These are phyloP conservation scores for Agrochola litura DNA, from an alignment of 2,888 invertebrate species.

Conservation along the genomic window DNA sequence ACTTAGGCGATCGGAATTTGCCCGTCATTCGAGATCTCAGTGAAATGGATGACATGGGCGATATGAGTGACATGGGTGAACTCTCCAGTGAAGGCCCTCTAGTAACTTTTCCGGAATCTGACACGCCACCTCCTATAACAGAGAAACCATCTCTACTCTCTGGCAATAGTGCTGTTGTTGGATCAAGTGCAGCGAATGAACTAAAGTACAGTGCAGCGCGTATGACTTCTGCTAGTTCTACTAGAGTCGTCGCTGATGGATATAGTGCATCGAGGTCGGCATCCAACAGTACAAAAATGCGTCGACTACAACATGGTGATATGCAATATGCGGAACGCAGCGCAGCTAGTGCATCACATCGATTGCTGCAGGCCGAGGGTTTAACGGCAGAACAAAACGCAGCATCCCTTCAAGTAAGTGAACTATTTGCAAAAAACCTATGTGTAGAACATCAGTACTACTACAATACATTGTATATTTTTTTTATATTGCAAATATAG, in stretches of 20 bases:
- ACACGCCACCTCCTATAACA: slow-evolving; percentile 92
- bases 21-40: slow-evolving; percentile 87
- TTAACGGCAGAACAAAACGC: slow-evolving; percentile 96
- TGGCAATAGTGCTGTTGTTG: slow-evolving; percentile 83
- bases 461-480: not conserved
- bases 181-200: slow-evolving; percentile 91
- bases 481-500: not conserved
- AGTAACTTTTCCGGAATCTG: slow-evolving; percentile 95
- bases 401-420: slow-evolving; percentile 94
- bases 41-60: slow-evolving; percentile 87
- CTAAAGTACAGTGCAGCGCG: slow-evolving; percentile 96
- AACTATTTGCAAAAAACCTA: not conserved
- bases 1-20: slow-evolving; percentile 84
- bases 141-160: slow-evolving; percentile 86
- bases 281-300: slow-evolving; percentile 87
- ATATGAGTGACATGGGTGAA: slow-evolving; percentile 88
- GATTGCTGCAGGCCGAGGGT: slow-evolving; percentile 95
- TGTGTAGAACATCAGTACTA: not conserved
- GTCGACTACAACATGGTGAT: slow-evolving; percentile 94
- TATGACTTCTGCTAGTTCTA: slow-evolving; percentile 93
- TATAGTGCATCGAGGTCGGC: slow-evolving; percentile 93
- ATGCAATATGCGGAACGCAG: slow-evolving; percentile 95
- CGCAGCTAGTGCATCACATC: slow-evolving; percentile 94
- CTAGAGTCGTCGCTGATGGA: slow-evolving; percentile 95
- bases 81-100: slow-evolving; percentile 91